These are phyloP conservation scores for Nomada ferruginata DNA, from an alignment of 2,888 invertebrate genomes.

Conservation along the genomic window DNA sequence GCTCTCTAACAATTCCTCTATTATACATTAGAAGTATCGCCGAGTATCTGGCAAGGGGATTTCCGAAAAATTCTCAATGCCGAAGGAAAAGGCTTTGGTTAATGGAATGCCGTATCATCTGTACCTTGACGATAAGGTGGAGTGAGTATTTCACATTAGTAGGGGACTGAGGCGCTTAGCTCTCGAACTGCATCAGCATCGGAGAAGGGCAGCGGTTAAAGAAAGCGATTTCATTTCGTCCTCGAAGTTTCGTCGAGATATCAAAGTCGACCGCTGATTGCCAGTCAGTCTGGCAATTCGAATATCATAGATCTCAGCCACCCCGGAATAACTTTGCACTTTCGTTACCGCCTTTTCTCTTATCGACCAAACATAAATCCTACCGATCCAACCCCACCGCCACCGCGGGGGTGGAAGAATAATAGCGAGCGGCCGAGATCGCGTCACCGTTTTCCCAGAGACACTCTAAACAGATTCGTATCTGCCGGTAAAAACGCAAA, in stretches of 20 bases:
- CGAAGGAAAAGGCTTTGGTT: too few species aligned
- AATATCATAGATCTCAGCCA: constrained; percentile 56
- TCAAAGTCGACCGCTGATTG: constrained; percentile 26
- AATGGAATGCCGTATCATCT: neutral
- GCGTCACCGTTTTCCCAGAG: constrained; percentile 44
- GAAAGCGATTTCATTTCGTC: constrained; percentile 1
- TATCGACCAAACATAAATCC: constrained; percentile 68
- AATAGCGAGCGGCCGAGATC: constrained; percentile 26
- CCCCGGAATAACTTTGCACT: constrained; percentile 57
- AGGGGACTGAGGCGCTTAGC: neutral
- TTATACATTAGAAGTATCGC: too few species aligned
- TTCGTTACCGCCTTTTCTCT: constrained; percentile 60
- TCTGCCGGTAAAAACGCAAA: constrained; percentile 61
- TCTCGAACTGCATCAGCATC: too few species aligned
- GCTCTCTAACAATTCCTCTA: neutral
- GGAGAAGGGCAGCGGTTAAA: too few species aligned
- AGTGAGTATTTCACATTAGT: neutral
- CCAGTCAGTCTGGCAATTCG: constrained; percentile 57
- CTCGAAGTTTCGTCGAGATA: constrained; percentile 11
- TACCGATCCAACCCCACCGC: neutral
- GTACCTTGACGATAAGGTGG: neutral
- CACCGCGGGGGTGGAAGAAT: constrained; percentile 31
- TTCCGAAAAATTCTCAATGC: too few species aligned
- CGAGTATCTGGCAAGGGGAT: too few species aligned
- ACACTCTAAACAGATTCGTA: constrained; percentile 60